Conservation (phyloP, 1,140 invertebrate genomes). For the Dysdera silvatica region DNA sequence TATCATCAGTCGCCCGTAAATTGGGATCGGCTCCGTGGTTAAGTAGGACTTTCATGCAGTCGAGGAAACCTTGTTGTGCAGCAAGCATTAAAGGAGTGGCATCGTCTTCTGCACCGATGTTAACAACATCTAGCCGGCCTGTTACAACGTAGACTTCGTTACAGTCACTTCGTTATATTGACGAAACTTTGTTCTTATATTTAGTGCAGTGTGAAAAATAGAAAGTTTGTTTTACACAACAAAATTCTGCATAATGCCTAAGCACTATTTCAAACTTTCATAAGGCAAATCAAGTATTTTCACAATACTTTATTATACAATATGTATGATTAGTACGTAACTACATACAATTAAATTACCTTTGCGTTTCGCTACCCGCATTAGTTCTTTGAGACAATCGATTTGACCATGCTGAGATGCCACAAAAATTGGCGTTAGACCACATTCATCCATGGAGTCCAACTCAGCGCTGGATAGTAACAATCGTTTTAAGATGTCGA, state of each 20-base stretch:
- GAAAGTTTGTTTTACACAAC: too few species aligned
- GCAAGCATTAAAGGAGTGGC: conserved; percentile 44
- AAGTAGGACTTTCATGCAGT: conserved; percentile 39
- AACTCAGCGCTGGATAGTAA: conserved; percentile 38
- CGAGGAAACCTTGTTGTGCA: conserved; percentile 40
- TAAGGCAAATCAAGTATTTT: too few species aligned
- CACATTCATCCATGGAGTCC: conserved; percentile 39
- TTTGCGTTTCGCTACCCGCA: conserved; percentile 34
- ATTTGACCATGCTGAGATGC: conserved; percentile 40
- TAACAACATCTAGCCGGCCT: conserved; percentile 37
- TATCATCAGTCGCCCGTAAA: conserved; percentile 36
- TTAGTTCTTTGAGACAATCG: conserved; percentile 37
- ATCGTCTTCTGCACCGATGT: conserved; percentile 40
- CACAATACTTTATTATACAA: too few species aligned
- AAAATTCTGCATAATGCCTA: too few species aligned
- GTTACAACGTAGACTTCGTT: background rate
- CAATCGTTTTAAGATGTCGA: conserved; percentile 34
- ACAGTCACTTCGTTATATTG: too few species aligned
- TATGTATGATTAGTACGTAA: too few species aligned
- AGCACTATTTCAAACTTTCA: too few species aligned
- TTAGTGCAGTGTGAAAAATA: too few species aligned
- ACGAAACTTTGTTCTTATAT: too few species aligned
- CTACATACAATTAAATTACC: conserved; percentile 17
- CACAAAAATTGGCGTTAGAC: conserved; percentile 42
- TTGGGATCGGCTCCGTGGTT: conserved; percentile 40